Conservation (phyloP, 2,113 vertebrate species). For the Oreochromis aureus region DNA sequence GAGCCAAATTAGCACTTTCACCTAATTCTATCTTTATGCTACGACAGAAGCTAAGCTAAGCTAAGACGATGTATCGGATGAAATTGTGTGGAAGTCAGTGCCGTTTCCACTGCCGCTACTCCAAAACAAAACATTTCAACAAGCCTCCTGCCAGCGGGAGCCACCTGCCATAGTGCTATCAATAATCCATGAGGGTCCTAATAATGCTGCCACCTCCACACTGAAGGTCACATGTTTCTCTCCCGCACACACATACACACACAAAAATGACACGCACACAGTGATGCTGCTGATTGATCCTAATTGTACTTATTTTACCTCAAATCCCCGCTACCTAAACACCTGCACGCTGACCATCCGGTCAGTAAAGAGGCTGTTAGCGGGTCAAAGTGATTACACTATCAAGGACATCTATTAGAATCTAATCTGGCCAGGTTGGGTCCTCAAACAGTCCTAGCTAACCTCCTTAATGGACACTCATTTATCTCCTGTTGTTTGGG, state of each 20-base stretch:
- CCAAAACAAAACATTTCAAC: conserved; percentile 8
- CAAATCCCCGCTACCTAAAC: conserved; percentile 15
- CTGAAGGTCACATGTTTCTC: conserved; percentile 22
- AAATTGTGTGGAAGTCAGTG: neutral
- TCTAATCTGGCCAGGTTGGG: conserved; percentile 59
- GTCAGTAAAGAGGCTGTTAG: conserved; percentile 25
- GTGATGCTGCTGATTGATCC: conserved; percentile 31
- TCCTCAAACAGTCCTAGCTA: conserved; percentile 49
- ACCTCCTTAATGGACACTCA: conserved; percentile 58
- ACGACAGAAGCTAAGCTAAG: neutral
- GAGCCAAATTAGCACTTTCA: neutral
- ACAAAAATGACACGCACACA: neutral
- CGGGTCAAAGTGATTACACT: conserved; percentile 63
- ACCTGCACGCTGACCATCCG: neutral
- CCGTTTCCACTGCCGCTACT: neutral
- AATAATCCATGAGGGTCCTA: conserved; percentile 46
- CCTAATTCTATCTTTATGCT: neutral
- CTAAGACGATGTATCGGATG: neutral
- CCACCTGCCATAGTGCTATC: conserved; percentile 42
- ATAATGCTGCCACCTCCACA: conserved; percentile 30
- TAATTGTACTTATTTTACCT: conserved; percentile 41
- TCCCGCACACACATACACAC: neutral
- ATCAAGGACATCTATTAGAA: conserved; percentile 70
- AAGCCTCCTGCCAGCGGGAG: neutral
- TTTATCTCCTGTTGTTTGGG: conserved; percentile 59